Evolutionary conservation across 2,797 vertebrate species (phyloP).

Genomic region (Scomberomorus guttatus): DNA sequence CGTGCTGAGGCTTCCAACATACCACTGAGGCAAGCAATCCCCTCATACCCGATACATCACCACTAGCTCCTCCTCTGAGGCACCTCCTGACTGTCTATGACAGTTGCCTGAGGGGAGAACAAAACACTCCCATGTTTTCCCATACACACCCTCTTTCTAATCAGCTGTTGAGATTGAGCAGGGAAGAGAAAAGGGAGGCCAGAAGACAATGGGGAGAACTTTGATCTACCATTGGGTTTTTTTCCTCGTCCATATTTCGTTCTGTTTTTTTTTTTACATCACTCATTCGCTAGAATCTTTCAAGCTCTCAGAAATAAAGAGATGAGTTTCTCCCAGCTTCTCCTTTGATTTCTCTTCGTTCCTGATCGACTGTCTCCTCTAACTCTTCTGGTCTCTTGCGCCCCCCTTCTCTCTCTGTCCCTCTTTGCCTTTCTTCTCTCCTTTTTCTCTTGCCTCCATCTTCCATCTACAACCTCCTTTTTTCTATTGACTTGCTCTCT

Average conservation of each 20-base stretch:
- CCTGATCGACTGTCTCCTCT: slow-evolving; percentile 23
- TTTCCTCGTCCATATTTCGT: slow-evolving; percentile 3
- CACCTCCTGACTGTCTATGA: slow-evolving; percentile 27
- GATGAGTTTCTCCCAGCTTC: slow-evolving; percentile 46
- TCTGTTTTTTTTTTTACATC: slow-evolving; percentile 20
- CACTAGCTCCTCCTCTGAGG: slow-evolving; percentile 19
- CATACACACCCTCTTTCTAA: slow-evolving; percentile 28
- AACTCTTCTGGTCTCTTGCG: slow-evolving; percentile 10
- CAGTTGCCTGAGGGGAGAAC: slow-evolving; percentile 36
- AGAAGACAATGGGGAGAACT: slow-evolving; percentile 36
- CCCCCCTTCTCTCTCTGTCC: not conserved
- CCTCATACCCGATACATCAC: slow-evolving; percentile 8
- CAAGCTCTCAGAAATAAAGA: slow-evolving; percentile 44
- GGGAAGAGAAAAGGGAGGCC: not conserved
- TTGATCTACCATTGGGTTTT: slow-evolving; percentile 52
- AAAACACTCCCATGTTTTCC: slow-evolving; percentile 34
- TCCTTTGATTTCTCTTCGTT: slow-evolving; percentile 60
- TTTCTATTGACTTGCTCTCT: slow-evolving; percentile 32
- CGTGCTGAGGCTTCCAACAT: not conserved
- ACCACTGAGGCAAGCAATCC: slow-evolving; percentile 5
- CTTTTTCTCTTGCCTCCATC: slow-evolving; percentile 28
- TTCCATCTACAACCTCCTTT: slow-evolving; percentile 40
- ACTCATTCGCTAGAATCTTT: slow-evolving; percentile 31
- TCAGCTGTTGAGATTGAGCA: slow-evolving; percentile 41
- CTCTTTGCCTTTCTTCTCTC: slow-evolving; percentile 3